A percentile compares a stretch with the other conserved stretches of the same genome.
Evolutionary conservation across 2,888 invertebrate species (phyloP).

Genomic region (Tetanocera ferruginea): DNA sequence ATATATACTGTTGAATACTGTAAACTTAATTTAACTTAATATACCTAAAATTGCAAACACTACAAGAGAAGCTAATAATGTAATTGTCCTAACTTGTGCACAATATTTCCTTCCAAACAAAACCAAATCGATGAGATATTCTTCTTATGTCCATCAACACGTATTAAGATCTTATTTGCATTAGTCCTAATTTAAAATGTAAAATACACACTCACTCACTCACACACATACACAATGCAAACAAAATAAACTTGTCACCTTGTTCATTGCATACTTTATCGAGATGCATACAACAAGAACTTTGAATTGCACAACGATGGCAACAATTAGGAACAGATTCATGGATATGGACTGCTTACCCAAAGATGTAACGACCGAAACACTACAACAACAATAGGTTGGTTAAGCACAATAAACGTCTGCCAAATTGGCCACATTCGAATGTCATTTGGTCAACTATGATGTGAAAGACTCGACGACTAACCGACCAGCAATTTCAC

Average conservation of each 20-base stretch:
- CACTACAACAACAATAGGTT: background rate
- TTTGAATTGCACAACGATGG: background rate
- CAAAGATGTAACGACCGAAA: background rate
- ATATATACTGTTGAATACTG: no score
- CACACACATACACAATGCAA: background rate
- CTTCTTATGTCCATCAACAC: no score
- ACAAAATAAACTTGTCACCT: slow-evolving; percentile 2
- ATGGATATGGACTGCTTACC: background rate
- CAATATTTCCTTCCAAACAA: no score
- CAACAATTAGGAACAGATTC: background rate
- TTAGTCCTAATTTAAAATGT: no score
- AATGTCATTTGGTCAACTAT: slow-evolving; percentile 10
- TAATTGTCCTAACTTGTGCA: no score
- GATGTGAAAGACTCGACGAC: background rate
- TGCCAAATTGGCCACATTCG: slow-evolving; percentile 20
- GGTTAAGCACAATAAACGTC: slow-evolving; percentile 27
- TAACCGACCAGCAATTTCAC: background rate
- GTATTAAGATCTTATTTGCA: no score
- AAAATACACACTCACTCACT: background rate
- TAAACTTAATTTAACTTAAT: no score
- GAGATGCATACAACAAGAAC: background rate
- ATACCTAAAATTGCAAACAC: no score
- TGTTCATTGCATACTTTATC: background rate
- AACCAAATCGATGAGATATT: no score
- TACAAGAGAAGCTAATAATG: no score